Evolutionary conservation across 2,113 vertebrate genomes (phyloP).

Genomic region (Pelodiscus sinensis): DNA sequence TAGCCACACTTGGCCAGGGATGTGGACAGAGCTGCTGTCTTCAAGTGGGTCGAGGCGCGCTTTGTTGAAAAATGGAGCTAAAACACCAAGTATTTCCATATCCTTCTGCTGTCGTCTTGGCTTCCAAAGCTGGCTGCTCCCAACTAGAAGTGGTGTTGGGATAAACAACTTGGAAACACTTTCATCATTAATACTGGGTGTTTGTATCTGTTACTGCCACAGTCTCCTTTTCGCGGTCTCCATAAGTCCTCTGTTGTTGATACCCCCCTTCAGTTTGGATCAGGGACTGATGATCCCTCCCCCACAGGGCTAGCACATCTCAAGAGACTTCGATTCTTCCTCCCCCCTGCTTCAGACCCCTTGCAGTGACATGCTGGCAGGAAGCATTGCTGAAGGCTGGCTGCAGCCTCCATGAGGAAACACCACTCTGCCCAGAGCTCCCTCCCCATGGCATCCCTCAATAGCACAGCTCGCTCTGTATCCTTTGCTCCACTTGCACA

Average conservation of each 20-base stretch:
- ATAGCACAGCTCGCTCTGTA: background rate
- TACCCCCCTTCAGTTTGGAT: background rate
- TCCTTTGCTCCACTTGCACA: background rate
- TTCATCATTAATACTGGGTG: background rate
- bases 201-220: background rate
- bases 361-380: background rate
- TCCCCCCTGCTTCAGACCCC: background rate
- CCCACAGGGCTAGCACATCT: background rate
- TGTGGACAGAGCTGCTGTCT: no score
- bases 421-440: background rate
- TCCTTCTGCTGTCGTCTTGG: no score
- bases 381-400: background rate
- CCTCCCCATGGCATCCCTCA: background rate
- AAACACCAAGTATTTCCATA: no score
- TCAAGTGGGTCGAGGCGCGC: no score
- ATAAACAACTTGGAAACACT: background rate
- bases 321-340: background rate
- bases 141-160: background rate
- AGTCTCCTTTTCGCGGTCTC: background rate
- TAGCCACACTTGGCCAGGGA: no score
- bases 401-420: background rate
- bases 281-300: background rate
- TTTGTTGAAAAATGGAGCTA: no score
- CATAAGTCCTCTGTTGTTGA: background rate
- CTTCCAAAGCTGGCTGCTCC: no score